Evolutionary conservation across 2,888 invertebrate species (phyloP), one percentile per base, ranked within the genome.

Genomic region (Yponomeuta plumbellus): DNA sequence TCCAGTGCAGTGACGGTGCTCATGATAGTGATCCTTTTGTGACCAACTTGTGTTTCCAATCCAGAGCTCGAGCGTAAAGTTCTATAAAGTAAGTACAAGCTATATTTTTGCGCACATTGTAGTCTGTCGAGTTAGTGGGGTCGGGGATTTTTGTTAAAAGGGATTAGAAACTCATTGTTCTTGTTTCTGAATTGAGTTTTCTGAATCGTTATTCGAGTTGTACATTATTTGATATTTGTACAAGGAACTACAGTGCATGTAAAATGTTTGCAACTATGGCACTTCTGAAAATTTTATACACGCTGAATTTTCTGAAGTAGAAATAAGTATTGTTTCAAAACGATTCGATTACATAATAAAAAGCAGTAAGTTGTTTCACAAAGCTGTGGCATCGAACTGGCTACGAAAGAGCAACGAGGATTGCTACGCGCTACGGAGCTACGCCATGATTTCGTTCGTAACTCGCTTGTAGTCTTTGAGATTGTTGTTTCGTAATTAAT

Each of bases 1-100:
- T 22, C 11, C 59, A 11, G 59, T 59, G 59, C 23, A 61, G 61
- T 61, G 61, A 26, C 23, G 17, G 26, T 61, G 61, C 59, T 59
- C 4, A 11, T 23, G n/a, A 61, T 34, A 61, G 61, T 61, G 61
- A 61, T 61, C 13, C 6, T 11, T 22, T 39, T 17, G 44, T 52
- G 44, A 34, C 5, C 44, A 5, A 17, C 44, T 4, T 52, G 44
- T 17, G 44, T 52, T 52, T 17, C 17, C 17, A 13, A 3, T 52
- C 44, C 3, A 52, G 17, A 13, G 17, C 44, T 52, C 17, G 17
- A 52, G 44, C 13, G 44, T 52, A 52, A 52, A 52, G 44, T 52
- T 52, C 44, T 52, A 52, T 52, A 52, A 52, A 52, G 44, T 52
- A 52, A 52, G 44, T 52, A 52, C 17, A 13, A 52, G 44, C 17